Evolutionary conservation across 35 echinoderm and acorn worm genomes (phyloP).

Genomic region (Eucidaris tribuloides): DNA sequence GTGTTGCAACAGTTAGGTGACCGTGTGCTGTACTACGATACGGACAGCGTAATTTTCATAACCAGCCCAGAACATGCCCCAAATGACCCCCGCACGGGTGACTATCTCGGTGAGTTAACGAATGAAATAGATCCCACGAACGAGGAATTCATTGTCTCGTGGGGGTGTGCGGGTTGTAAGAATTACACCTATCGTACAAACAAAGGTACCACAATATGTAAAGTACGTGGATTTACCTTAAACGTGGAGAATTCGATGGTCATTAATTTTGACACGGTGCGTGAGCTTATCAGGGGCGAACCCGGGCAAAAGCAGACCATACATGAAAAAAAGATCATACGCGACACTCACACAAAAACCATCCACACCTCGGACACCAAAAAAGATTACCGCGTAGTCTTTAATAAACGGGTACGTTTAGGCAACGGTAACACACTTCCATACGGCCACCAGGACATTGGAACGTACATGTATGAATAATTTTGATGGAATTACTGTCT

Average conservation of each 20-base stretch:
- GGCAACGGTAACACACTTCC: conserved; percentile 16
- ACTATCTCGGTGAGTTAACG: conserved; percentile 67
- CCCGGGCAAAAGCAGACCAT: background rate
- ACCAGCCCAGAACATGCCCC: background rate
- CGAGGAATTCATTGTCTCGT: conserved; percentile 36
- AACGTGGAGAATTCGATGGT: conserved; percentile 22
- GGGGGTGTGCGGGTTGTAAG: conserved; percentile 41
- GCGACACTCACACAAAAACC: background rate
- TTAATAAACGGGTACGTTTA: conserved; percentile 26
- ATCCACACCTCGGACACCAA: conserved; percentile 12
- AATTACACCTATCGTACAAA: conserved; percentile 50
- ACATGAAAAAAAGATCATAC: conserved; percentile 17
- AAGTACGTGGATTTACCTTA: conserved; percentile 45
- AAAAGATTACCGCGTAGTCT: conserved; percentile 60
- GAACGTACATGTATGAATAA: no score
- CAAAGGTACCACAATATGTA: conserved; percentile 26
- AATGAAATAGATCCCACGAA: conserved; percentile 35
- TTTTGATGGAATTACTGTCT: no score
- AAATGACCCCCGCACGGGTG: conserved; percentile 11
- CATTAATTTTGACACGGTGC: conserved; percentile 48
- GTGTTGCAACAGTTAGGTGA: conserved; percentile 41
- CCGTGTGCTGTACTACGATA: conserved; percentile 59
- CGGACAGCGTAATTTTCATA: conserved; percentile 53
- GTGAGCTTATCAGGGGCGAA: conserved; percentile 1
- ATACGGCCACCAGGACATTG: conserved; percentile 20